phyloP scores from a whole-genome alignment of 2,113 vertebrate species.

The Gopherus flavomarginatus region DNA sequence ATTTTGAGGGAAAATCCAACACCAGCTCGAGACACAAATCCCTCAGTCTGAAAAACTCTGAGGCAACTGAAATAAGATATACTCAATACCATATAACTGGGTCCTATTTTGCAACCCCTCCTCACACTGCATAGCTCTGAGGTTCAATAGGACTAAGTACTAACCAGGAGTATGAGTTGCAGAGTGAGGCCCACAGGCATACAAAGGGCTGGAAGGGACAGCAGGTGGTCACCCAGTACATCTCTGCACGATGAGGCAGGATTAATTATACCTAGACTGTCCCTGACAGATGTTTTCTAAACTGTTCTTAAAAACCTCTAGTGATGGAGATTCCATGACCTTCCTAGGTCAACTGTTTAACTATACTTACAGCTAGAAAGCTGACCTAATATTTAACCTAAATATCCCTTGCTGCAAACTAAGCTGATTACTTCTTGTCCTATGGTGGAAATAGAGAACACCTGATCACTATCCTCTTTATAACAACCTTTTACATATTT shows the following conservation, averaged over 20 bases:
- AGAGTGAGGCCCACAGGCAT: neutral
- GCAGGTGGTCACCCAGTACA: neutral
- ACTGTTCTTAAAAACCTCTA: neutral
- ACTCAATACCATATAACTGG: neutral
- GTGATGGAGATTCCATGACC: neutral
- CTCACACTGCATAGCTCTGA: neutral
- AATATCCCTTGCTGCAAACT: neutral
- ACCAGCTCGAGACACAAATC: neutral
- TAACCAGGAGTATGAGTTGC: neutral
- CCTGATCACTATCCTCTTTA: neutral
- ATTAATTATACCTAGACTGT: neutral
- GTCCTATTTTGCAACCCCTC: neutral
- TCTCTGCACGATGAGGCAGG: neutral
- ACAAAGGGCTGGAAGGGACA: neutral
- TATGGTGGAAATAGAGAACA: neutral
- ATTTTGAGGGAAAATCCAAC: neutral
- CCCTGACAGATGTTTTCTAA: neutral
- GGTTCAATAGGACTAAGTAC: neutral
- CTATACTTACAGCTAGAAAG: neutral
- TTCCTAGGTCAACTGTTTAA: neutral
- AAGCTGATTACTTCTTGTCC: neutral
- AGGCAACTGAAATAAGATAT: neutral
- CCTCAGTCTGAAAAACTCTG: fast-evolving
- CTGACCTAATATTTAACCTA: neutral
- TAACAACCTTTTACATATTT: neutral